A percentile compares a stretch with the other conserved stretches of the same genome.
Evolutionary conservation across 2,113 vertebrate species (phyloP).

Genomic region (Eurypyga helias): DNA sequence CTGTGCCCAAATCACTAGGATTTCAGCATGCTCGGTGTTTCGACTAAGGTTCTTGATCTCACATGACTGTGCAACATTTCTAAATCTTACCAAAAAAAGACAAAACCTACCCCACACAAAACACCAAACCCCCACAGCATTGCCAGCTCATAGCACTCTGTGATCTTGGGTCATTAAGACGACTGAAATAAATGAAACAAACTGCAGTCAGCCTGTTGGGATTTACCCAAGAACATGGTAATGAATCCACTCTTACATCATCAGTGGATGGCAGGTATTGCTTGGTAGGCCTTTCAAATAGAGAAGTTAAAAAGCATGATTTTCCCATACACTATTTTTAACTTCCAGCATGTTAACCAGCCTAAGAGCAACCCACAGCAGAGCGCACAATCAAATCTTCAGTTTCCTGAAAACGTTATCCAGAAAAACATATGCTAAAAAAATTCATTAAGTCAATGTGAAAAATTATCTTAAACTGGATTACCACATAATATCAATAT

Average conservation of each 20-base stretch:
- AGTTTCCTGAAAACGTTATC: neutral
- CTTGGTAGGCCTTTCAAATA: neutral
- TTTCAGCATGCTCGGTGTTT: neutral
- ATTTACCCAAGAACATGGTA: neutral
- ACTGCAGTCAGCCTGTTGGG: neutral
- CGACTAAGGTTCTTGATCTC: neutral
- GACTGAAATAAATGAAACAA: neutral
- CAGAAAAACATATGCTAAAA: neutral
- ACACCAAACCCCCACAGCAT: too few species aligned
- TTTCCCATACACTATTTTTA: neutral
- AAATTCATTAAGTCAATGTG: neutral
- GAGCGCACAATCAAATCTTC: neutral
- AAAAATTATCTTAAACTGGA: neutral
- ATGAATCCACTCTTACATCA: neutral
- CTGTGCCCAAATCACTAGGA: neutral
- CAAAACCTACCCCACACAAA: too few species aligned
- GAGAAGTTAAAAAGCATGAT: neutral
- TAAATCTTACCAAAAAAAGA: neutral
- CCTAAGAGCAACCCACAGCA: neutral
- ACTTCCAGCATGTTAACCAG: neutral
- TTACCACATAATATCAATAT: fast-evolving
- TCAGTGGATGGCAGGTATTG: neutral
- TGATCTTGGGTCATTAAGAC: neutral
- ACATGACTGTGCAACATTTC: neutral
- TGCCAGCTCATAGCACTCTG: neutral